These are phyloP conservation scores for Psittacus erithacus DNA, from an alignment of 2,113 vertebrate species.

Conservation along the genomic window DNA sequence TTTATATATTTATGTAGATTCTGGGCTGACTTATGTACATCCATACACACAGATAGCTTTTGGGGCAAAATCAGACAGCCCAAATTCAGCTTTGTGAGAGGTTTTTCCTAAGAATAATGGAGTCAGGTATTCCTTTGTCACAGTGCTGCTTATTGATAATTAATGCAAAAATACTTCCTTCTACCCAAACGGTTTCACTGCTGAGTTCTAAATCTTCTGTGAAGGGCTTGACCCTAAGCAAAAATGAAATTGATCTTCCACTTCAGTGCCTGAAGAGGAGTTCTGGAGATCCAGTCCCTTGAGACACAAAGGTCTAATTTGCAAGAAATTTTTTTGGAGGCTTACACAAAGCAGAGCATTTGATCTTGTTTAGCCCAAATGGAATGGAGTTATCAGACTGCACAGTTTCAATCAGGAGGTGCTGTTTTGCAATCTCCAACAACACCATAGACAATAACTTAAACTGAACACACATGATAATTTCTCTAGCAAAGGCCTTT, in stretches of 20 bases:
- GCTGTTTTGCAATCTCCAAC: not conserved
- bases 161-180: not conserved
- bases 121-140: not conserved
- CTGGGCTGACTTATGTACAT: not conserved
- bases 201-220: not conserved
- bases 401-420: not conserved
- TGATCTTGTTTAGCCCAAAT: not conserved
- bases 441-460: not conserved
- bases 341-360: not conserved
- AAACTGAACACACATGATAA: not conserved
- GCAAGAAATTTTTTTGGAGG: not conserved
- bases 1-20: slow-evolving; percentile 21
- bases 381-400: not conserved
- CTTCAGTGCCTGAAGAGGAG: not conserved
- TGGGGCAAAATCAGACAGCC: not conserved
- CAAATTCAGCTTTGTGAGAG: not conserved
- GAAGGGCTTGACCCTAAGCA: not conserved
- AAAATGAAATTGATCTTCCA: not conserved
- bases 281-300: not conserved
- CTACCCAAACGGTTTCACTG: not conserved
- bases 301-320: not conserved
- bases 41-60: not conserved
- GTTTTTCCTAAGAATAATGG: not conserved
- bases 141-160: not conserved
- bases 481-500: not conserved